These are phyloP conservation scores for Grapholita molesta DNA, from an alignment of 1,140 invertebrate genomes.

Conservation along the genomic window DNA sequence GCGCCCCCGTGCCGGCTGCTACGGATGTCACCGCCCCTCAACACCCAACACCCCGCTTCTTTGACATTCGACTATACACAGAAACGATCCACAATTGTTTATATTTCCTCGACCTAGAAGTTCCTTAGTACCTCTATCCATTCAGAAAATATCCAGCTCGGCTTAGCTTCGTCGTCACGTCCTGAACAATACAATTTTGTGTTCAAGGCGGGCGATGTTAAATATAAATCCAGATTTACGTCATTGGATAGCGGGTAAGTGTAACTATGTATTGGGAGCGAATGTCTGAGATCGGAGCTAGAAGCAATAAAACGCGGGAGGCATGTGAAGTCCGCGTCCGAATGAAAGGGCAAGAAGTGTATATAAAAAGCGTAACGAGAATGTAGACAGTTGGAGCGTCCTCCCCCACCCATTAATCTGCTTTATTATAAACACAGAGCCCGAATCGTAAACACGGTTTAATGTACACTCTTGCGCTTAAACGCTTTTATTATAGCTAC, in stretches of 20 bases:
- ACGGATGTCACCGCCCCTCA: constrained; percentile 28
- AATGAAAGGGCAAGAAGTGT: constrained; percentile 53
- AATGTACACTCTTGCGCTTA: constrained; percentile 41
- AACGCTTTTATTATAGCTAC: constrained; percentile 23
- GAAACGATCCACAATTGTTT: constrained; percentile 24
- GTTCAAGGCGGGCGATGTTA: constrained; percentile 3
- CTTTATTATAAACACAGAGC: constrained; percentile 70
- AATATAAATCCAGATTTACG: constrained; percentile 17
- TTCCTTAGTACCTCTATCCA: constrained; percentile 2
- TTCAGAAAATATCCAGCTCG: constrained; percentile 11
- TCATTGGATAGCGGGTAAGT: constrained; percentile 13
- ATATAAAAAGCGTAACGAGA: constrained; percentile 57
- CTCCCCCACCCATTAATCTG: constrained; percentile 54
- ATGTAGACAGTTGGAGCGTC: constrained; percentile 46
- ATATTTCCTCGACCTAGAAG: constrained; percentile 24
- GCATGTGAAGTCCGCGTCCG: constrained; percentile 47
- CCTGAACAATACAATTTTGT: constrained; percentile 17
- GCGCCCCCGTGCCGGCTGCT: constrained; percentile 23
- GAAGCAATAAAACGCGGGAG: constrained; percentile 54
- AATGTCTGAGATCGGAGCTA: constrained; percentile 36
- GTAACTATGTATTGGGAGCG: constrained; percentile 2
- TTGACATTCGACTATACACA: constrained; percentile 23
- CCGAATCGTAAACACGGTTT: constrained; percentile 68
- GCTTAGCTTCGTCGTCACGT: constrained; percentile 14
- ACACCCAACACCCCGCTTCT: constrained; percentile 21